Conservation (phyloP, 2,888 invertebrate genomes). For the Plebejus argus region DNA sequence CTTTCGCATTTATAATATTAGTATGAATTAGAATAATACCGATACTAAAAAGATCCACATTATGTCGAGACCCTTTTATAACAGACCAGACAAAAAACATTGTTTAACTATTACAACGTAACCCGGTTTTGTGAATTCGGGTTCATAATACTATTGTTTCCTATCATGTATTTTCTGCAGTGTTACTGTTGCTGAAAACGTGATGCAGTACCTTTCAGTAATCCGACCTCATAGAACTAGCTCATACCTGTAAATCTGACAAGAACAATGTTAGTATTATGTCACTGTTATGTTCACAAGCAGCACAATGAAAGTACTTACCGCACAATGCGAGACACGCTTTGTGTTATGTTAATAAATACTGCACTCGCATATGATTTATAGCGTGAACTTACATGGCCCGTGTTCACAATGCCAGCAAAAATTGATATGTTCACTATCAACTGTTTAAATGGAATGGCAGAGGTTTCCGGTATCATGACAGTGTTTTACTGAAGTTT, state of each 20-base stretch:
- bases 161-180: neutral
- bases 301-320: conserved; percentile 32
- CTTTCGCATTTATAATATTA: too few species aligned
- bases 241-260: conserved; percentile 31
- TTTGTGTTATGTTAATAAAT: conserved; percentile 36
- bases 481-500: neutral
- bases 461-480: neutral
- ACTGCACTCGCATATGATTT: conserved; percentile 32
- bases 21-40: too few species aligned
- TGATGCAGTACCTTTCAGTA: neutral
- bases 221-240: conserved; percentile 6
- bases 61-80: too few species aligned
- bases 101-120: too few species aligned
- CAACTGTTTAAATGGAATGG: neutral
- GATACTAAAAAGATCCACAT: too few species aligned
- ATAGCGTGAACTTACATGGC: conserved; percentile 7
- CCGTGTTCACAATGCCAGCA: conserved; percentile 7
- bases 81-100: too few species aligned
- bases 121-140: too few species aligned
- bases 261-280: conserved; percentile 31
- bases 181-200: neutral
- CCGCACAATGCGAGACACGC: conserved; percentile 28
- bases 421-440: conserved; percentile 17
- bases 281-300: conserved; percentile 30
- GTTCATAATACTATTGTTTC: too few species aligned